A percentile compares a stretch with the other conserved stretches of the same genome.
phyloP scores from a whole-genome alignment of 2,888 invertebrate species.

The Peribatodes rhomboidaria region DNA sequence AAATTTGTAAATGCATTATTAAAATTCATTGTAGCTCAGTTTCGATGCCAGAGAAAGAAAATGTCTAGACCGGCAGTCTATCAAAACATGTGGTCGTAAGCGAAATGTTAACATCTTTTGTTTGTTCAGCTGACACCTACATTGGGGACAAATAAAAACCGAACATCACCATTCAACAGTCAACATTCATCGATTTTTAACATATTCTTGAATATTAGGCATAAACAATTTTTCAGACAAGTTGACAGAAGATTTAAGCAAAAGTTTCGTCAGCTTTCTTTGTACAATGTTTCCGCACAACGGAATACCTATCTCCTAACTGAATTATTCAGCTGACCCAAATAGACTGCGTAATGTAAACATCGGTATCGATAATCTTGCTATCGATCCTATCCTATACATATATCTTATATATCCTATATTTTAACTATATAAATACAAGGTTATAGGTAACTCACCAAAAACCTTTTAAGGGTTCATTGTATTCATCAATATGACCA shows the following conservation, averaged over 20 bases:
- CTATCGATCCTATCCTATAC: too few relatives aligned
- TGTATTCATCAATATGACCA: too few relatives aligned
- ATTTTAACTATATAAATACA: too few relatives aligned
- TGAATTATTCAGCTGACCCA: slow-evolving; percentile 7
- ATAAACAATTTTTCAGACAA: too few relatives aligned
- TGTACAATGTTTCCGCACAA: neutral
- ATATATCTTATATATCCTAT: too few relatives aligned
- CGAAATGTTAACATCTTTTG: slow-evolving; percentile 38
- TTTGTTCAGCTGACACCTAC: slow-evolving; percentile 65
- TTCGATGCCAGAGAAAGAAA: too few relatives aligned
- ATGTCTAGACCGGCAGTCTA: neutral
- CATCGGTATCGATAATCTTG: slow-evolving; percentile 46
- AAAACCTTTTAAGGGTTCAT: too few relatives aligned
- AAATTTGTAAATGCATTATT: too few relatives aligned
- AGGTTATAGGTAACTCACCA: too few relatives aligned
- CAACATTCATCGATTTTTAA: neutral
- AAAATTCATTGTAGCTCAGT: too few relatives aligned
- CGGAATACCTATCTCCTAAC: neutral
- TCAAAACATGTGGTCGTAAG: neutral
- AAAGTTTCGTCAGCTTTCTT: neutral
- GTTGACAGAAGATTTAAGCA: neutral
- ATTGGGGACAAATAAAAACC: slow-evolving; percentile 34
- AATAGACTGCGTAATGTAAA: slow-evolving; percentile 7
- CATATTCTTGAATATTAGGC: too few relatives aligned
- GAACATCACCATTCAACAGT: neutral